These are phyloP conservation scores for Harpegnathos saltator DNA, from an alignment of 1,140 invertebrate species.

Conservation along the genomic window DNA sequence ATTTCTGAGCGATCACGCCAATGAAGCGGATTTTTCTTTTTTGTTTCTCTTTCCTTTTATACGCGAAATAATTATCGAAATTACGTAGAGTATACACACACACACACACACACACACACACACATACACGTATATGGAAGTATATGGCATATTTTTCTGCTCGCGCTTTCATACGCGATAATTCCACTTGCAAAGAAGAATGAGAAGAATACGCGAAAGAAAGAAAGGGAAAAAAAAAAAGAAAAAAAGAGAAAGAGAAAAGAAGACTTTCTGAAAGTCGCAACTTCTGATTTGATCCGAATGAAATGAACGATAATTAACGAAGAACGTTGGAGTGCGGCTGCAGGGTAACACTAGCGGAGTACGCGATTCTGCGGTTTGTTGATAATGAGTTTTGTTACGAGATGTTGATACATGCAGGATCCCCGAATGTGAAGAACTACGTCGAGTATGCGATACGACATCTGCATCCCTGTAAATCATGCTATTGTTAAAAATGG, in stretches of 20 bases:
- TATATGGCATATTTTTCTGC: conserved; percentile 66
- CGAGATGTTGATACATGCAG: conserved; percentile 63
- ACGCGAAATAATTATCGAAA: conserved; percentile 48
- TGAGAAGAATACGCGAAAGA: conserved; percentile 35
- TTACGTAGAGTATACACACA: conserved; percentile 36
- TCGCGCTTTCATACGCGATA: conserved; percentile 52
- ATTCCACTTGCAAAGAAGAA: conserved; percentile 33
- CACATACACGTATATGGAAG: conserved; percentile 37
- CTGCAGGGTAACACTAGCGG: conserved; percentile 58
- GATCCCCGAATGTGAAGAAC: conserved; percentile 44
- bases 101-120: no score
- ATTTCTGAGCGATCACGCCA: conserved; percentile 25
- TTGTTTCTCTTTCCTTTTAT: neutral
- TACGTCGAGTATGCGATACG: conserved; percentile 45
- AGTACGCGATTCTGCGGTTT: conserved; percentile 69
- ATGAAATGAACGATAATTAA: conserved; percentile 39
- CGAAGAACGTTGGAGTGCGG: conserved; percentile 47
- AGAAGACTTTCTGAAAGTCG: conserved; percentile 43
- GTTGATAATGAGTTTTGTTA: conserved; percentile 80
- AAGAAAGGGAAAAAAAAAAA: conserved; percentile 4
- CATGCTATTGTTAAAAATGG: conserved; percentile 74
- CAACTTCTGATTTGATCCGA: conserved; percentile 29
- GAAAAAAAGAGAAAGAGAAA: conserved; percentile 32
- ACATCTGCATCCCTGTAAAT: conserved; percentile 32
- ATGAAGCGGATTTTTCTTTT: neutral